Percentiles rank a stretch among this genome's conserved stretches.
Evolutionary conservation across 2,888 invertebrate species (phyloP).

Genomic region (Matsumyia berberina): DNA sequence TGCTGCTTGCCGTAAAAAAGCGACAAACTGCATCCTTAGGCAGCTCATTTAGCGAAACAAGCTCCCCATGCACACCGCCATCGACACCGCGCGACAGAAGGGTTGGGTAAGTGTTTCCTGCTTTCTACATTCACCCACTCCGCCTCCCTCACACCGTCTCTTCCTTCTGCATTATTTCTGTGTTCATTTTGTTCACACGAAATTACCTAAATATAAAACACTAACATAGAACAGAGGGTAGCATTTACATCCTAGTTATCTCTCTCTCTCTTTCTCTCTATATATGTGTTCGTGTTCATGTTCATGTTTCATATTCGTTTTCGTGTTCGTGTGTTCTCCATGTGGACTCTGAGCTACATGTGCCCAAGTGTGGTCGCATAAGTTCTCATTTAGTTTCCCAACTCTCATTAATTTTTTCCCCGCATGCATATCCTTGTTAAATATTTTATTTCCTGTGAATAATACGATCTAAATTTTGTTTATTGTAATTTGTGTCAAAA

Average conservation of each 20-base stretch:
- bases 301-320: slow-evolving; percentile 54
- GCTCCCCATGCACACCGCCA: slow-evolving; percentile 84
- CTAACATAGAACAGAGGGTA: slow-evolving; percentile 64
- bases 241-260: slow-evolving; percentile 65
- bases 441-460: slow-evolving; percentile 66
- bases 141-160: slow-evolving; percentile 49
- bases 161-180: slow-evolving; percentile 46
- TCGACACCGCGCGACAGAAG: slow-evolving; percentile 84
- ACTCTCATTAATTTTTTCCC: slow-evolving; percentile 16
- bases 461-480: slow-evolving; percentile 69
- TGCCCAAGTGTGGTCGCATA: slow-evolving; percentile 52
- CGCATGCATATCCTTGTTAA: slow-evolving; percentile 57
- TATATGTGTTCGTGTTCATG: slow-evolving; percentile 51
- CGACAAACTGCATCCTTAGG: slow-evolving; percentile 84
- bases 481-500: slow-evolving; percentile 68
- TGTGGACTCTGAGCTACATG: slow-evolving; percentile 44
- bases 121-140: slow-evolving; percentile 19
- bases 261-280: slow-evolving; percentile 32
- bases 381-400: slow-evolving; percentile 53
- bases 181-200: slow-evolving; percentile 73
- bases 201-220: slow-evolving; percentile 46
- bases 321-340: slow-evolving; percentile 57
- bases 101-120: slow-evolving; percentile 81
- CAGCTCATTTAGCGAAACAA: slow-evolving; percentile 83
- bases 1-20: slow-evolving; percentile 84